Conservation (phyloP, 2,888 invertebrate species). For the Nematopogon swammerdamellus region DNA sequence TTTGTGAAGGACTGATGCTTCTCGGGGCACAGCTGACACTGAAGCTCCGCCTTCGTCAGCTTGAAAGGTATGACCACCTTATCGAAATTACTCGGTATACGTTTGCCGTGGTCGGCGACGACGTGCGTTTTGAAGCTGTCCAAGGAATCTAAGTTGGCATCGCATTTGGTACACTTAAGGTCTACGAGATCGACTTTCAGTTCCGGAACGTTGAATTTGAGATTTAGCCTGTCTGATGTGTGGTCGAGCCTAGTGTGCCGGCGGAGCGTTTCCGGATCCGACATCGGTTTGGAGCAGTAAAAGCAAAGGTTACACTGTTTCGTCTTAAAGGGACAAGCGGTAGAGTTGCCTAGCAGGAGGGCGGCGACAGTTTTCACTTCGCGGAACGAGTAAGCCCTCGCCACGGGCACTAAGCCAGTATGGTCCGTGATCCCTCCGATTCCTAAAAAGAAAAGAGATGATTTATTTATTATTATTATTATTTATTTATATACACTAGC, state of each 20-base stretch:
- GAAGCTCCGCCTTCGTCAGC: conserved; percentile 18
- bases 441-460: neutral
- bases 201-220: neutral
- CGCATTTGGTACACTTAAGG: conserved; percentile 25
- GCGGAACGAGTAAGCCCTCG: neutral
- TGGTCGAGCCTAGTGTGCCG: neutral
- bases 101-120: conserved; percentile 16
- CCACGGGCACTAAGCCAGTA: neutral
- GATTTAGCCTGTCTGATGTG: neutral
- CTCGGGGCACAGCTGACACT: conserved; percentile 12
- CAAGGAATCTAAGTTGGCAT: conserved; percentile 13
- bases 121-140: conserved; percentile 22
- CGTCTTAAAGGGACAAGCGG: neutral
- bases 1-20: neutral
- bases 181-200: conserved; percentile 29
- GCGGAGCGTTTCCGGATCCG: neutral
- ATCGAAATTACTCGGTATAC: conserved; percentile 21
- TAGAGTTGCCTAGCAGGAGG: neutral
- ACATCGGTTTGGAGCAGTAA: neutral
- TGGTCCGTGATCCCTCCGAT: neutral
- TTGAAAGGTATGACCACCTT: conserved; percentile 26
- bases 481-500: too few species aligned
- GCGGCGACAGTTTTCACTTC: neutral
- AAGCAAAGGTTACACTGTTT: neutral
- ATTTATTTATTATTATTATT: too few species aligned